Evolutionary conservation across 1,140 invertebrate genomes (phyloP), one percentile per base, ranked within the genome.

Genomic region (Hypothenemus hampei): DNA sequence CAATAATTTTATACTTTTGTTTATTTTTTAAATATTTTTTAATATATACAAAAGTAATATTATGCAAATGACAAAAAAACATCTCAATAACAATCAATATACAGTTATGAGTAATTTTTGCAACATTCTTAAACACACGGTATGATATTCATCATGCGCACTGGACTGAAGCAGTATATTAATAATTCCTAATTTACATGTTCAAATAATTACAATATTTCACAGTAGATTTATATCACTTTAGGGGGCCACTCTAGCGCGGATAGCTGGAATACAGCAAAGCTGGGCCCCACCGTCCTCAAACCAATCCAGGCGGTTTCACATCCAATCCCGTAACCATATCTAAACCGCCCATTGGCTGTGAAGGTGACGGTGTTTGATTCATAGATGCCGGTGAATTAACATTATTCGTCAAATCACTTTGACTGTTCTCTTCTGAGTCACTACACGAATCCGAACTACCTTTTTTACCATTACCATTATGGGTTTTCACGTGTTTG

Each of bases 401-500:
- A 0, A 71, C 68, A 48, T 69, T 70, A 50, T 70, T 69, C 4
- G 70, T 69, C 45, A 72, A 45, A 56, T 82, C 76, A 54, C 77
- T 76, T 72, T 82, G 82, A 75, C 80, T 84, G 75, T 90, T 91
- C 77, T 93, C 91, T 74, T 93, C 91, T 56, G 87, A 91, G 75
- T 94, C 91, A 68, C 85, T 89, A 76, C 87, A 90, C 52, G 85
- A 89, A 69, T 90, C 88, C 60, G 86, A 89, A 72, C 87, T 89
- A 65, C 88, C 87, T 73, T 90, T 31, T 69, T 87, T 87, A 64
- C 81, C 78, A 37, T 81, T 84, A 65, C 86, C 87, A 72, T 85
- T 89, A 77, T 97, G 94, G 35, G 94, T 97, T 77, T 95, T 94
- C 60, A 93, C 89, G 77, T 97, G 93, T 77, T 97, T 97, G 64